Evolutionary conservation across 2,888 invertebrate genomes (phyloP), one percentile per base, ranked within the genome.

Genomic region (Leucozona laternaria): DNA sequence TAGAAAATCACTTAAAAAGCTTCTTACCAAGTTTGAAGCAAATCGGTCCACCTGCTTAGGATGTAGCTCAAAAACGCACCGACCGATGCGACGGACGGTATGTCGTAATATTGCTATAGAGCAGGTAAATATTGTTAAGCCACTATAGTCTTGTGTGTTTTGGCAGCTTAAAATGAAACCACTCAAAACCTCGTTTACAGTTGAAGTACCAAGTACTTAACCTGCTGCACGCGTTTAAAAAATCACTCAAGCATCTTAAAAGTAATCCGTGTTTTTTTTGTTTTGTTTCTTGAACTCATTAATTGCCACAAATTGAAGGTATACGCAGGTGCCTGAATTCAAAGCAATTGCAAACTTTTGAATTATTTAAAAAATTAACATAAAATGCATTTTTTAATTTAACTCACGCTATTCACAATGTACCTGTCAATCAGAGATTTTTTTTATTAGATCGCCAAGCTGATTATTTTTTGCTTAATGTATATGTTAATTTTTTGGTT

Each of bases 321-420:
- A 45, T 45, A 45, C 1, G 10, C 34, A 37, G 22, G 50, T 53
- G 25, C 15, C 25, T 25, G 15, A 50, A 50, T 50, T 6, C 1
- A 22, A 22, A 50, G 11, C 5, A 50, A 50, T 2, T 5, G 48
- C 48, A 22, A 50, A 20, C 11, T 22, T 2, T 22, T 53, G 7
- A 53, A 15, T 53, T 53, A 4, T 6, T 11, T 48, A 20, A 20
- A 0, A 48, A 20, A 48, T 22, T 50, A 22, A 13, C 50, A 53
- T 53, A 53, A 40, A 40, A 40, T 53, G 25, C 50, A 25, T 53
- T 53, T 22, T 13, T 20, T 50, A 7, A 20, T 50, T 4, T 25
- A 50, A 25, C 50, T 53, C 50, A 53, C 50, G 50, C 50, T 53
- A 53, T 53, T 53, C 25, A 25, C 22, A 53, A 53, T 53, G 50